A percentile compares a stretch with the other conserved stretches of the same genome.
Conservation (phyloP, 1,140 invertebrate species). For the Galleria mellonella region DNA sequence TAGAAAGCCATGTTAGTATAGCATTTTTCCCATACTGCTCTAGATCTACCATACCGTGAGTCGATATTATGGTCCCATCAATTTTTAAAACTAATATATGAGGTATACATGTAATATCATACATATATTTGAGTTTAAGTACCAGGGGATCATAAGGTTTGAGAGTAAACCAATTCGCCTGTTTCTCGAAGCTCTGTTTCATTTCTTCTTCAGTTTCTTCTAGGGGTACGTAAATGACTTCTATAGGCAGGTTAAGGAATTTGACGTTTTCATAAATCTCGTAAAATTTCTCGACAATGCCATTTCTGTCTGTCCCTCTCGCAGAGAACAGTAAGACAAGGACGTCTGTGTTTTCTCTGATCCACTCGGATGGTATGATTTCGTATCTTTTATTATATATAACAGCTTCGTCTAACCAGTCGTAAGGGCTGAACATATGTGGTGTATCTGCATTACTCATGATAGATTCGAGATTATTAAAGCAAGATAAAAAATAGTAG, state of each 20-base stretch:
- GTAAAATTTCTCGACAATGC: constrained; percentile 44
- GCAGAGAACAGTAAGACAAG: constrained; percentile 43
- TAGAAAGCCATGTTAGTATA: constrained; percentile 44
- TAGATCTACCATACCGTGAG: constrained; percentile 40
- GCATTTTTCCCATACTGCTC: constrained; percentile 52
- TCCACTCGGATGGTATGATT: constrained; percentile 29
- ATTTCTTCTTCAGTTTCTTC: constrained; percentile 41
- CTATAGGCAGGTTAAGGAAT: constrained; percentile 44
- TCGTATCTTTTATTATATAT: constrained; percentile 44
- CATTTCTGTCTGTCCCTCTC: constrained; percentile 39
- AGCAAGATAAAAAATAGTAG: no score
- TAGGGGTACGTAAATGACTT: constrained; percentile 56
- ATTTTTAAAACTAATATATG: constrained; percentile 34
- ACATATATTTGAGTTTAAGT: constrained; percentile 38
- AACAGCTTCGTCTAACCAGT: constrained; percentile 39
- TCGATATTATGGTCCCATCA: constrained; percentile 37
- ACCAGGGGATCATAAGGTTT: constrained; percentile 40
- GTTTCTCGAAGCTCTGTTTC: constrained; percentile 26
- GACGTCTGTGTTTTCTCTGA: constrained; percentile 38
- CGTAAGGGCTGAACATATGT: constrained; percentile 16
- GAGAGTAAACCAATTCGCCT: constrained; percentile 62
- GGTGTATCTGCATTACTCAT: no score
- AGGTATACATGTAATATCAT: constrained; percentile 41
- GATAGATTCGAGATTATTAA: no score
- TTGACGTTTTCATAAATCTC: constrained; percentile 52